Percentiles rank a stretch among this genome's conserved stretches.
phyloP scores from a whole-genome alignment of 37 sponge, comb jelly and placozoan species.

The Spongilla lacustris region DNA sequence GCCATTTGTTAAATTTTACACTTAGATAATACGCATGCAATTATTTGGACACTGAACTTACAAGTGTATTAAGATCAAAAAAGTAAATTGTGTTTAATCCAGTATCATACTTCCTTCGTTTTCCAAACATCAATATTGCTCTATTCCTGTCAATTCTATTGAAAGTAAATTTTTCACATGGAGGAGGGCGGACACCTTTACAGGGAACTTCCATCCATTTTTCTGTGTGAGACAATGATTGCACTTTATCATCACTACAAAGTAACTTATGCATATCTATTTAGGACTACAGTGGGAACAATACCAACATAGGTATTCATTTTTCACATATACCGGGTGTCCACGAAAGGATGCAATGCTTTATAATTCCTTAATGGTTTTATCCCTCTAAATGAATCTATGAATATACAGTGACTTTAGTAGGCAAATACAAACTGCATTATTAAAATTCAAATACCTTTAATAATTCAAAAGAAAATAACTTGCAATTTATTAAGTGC shows the following conservation, averaged over 20 bases:
- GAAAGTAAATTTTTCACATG: slow-evolving; percentile 12
- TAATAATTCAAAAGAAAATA: too few relatives aligned
- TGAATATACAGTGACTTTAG: too few relatives aligned
- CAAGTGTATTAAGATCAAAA: not conserved
- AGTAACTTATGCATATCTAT: too few relatives aligned
- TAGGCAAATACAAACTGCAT: too few relatives aligned
- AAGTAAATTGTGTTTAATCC: slow-evolving; percentile 4
- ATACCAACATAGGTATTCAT: too few relatives aligned
- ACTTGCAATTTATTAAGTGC: too few relatives aligned
- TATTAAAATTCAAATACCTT: too few relatives aligned
- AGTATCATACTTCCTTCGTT: slow-evolving; percentile 9
- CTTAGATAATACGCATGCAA: not conserved
- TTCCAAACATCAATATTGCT: slow-evolving; percentile 18
- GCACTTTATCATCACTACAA: not conserved
- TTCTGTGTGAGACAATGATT: not conserved
- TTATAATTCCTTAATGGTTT: too few relatives aligned
- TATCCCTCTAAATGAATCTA: too few relatives aligned
- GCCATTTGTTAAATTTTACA: not conserved
- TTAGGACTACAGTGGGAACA: too few relatives aligned
- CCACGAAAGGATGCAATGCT: too few relatives aligned
- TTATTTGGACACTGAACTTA: not conserved
- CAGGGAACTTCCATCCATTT: slow-evolving; percentile 6
- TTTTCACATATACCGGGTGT: too few relatives aligned
- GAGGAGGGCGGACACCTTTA: slow-evolving; percentile 3
- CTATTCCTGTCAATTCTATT: not conserved